Evolutionary conservation across 2,888 invertebrate genomes (phyloP).

Genomic region (Drosophila neotestacea): DNA sequence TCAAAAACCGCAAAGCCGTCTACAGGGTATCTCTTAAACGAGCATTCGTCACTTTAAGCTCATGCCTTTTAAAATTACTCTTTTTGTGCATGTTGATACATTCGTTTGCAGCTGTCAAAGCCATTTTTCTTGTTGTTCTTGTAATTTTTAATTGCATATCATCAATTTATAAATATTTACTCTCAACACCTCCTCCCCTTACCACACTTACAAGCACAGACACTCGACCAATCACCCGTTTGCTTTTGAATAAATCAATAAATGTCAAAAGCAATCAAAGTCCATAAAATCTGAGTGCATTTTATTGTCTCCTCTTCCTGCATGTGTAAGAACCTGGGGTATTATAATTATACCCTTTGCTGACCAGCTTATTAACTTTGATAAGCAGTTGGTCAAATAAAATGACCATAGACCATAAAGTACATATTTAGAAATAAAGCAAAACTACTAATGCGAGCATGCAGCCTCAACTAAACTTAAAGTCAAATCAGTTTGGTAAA

Average conservation of each 20-base stretch:
- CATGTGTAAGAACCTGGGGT: background rate
- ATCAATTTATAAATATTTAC: conserved; percentile 64
- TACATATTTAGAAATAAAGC: too few relatives aligned
- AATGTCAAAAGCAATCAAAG: conserved; percentile 67
- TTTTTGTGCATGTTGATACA: conserved; percentile 6
- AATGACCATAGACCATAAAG: background rate
- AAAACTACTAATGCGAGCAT: too few relatives aligned
- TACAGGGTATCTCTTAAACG: background rate
- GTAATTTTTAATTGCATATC: conserved; percentile 70
- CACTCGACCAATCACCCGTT: conserved; percentile 2
- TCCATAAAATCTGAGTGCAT: conserved; percentile 38
- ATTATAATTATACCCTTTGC: conserved; percentile 4
- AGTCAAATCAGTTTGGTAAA: too few relatives aligned
- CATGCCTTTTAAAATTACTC: conserved; percentile 4
- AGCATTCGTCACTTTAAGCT: background rate
- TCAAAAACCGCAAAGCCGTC: too few relatives aligned
- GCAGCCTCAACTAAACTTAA: too few relatives aligned
- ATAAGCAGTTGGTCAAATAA: background rate
- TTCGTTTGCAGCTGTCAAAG: conserved; percentile 52
- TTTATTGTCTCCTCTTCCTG: conserved; percentile 11
- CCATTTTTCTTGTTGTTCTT: conserved; percentile 34
- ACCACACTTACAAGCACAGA: conserved; percentile 4
- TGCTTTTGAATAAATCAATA: conserved; percentile 60
- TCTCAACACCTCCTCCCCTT: conserved; percentile 14
- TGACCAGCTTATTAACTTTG: conserved; percentile 8